Conservation (phyloP, 2,797 vertebrate species). For the Nyctibius grandis region DNA sequence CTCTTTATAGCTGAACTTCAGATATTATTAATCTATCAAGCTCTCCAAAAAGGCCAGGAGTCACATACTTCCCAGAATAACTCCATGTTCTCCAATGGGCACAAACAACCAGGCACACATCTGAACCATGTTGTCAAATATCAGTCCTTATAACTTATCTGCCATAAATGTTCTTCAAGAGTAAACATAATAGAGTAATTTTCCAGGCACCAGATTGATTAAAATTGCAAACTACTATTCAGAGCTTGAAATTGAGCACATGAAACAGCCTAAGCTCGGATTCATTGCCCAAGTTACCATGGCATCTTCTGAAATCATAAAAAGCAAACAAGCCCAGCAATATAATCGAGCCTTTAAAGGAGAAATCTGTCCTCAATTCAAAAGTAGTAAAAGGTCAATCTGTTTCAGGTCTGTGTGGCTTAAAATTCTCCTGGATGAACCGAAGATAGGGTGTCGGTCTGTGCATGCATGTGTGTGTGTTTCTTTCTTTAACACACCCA, state of each 20-base stretch:
- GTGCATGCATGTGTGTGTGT: neutral
- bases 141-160: neutral
- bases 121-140: neutral
- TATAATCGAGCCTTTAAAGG: conserved; percentile 54
- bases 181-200: conserved; percentile 17
- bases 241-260: conserved; percentile 1
- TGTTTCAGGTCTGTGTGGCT: conserved; percentile 42
- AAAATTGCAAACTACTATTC: conserved; percentile 32
- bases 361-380: conserved; percentile 59
- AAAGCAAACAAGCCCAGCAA: conserved; percentile 40
- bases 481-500: neutral
- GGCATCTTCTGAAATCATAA: conserved; percentile 58
- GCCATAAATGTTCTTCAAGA: neutral
- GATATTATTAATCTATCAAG: neutral
- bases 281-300: conserved; percentile 56
- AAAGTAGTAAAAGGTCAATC: conserved; percentile 66
- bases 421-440: neutral
- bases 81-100: neutral
- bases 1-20: neutral
- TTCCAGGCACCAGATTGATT: neutral
- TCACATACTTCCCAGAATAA: neutral
- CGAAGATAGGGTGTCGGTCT: neutral
- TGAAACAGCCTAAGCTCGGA: neutral
- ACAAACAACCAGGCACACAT: neutral
- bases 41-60: neutral